A percentile compares a stretch with the other conserved stretches of the same genome.
These are phyloP conservation scores for Cirrhinus mrigala DNA, from an alignment of 2,797 vertebrate species.

Conservation along the genomic window DNA sequence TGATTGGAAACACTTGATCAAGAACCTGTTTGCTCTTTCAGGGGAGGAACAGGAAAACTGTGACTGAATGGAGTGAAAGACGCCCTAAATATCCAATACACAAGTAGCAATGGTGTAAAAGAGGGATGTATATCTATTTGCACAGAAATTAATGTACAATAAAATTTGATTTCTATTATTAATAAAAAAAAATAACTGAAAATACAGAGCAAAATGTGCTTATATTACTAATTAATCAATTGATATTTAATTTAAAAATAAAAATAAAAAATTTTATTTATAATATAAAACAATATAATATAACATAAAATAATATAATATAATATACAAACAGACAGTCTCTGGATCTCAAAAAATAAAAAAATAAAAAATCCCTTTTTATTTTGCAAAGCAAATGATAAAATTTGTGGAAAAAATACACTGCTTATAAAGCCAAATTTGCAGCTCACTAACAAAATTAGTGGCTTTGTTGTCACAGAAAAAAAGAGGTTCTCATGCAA, in stretches of 20 bases:
- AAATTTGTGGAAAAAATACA: background rate
- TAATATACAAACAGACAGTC: background rate
- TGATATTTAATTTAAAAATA: no score
- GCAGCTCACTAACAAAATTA: background rate
- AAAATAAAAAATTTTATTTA: background rate
- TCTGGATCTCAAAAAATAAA: background rate
- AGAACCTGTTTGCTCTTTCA: background rate
- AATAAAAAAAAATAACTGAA: background rate
- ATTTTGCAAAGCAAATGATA: background rate
- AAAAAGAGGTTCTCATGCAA: slow-evolving; percentile 13
- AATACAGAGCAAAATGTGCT: background rate
- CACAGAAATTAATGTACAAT: background rate
- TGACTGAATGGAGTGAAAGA: background rate
- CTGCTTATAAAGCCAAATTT: background rate
- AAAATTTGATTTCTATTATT: no score
- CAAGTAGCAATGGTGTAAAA: background rate
- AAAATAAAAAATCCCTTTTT: background rate
- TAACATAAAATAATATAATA: background rate
- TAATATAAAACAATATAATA: background rate
- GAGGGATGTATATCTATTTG: background rate
- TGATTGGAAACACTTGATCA: slow-evolving; percentile 14
- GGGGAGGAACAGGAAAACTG: background rate
- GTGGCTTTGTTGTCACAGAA: background rate
- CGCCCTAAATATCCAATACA: background rate
- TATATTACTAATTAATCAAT: no score